Base-by-base conservation (phyloP, 2,797 vertebrate genomes). In the Balearica regulorum region DNA sequence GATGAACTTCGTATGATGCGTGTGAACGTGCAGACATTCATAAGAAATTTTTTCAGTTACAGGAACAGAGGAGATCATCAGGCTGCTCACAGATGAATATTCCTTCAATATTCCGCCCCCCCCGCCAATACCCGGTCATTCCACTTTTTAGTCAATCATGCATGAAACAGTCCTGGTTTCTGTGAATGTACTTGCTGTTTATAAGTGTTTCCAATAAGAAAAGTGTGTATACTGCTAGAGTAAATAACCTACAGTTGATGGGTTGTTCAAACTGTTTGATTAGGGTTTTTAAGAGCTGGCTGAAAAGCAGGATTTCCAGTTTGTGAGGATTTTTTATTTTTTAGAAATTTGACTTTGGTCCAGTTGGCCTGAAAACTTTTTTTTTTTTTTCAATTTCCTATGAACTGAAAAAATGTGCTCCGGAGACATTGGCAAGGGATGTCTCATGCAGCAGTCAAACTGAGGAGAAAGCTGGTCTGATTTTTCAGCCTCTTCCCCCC, bases 221-320 rank as follows among this genome's bases (percentile, higher is more conserved):
- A 88, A 64, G 7, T 25, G 26, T 70, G 39, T 44, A 16, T 80
- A n/a, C 28, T 60, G 55, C 44, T 91, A 90, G 43, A 55, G 62
- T 94, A 71, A 96, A 88, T 89, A 83, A 35, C 0, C 4, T 54
- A 82, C 44, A 46, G 70, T 60, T 35, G 53, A 51, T 58, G 73
- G 57, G 20, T 49, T 96, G 83, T 93, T 95, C 28, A 70, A 35
- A 73, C 41, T 82, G 17, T 84, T 88, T 87, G 73, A 76, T 92
- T 77, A 85, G 37, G 48, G 2, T 3, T 90, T 97, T 92, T 66
- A 58, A 88, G 80, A 91, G 54, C 46, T 94, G 92, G 41, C 65
- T 79, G 62, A 82, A 91, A 88, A 91, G 24, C 20, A 62, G 14
- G 14, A 31, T 91, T 93, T 91, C 61, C 82, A 88, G 17, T 48